Conservation (phyloP, 2,113 vertebrate genomes). For the Macaca fascicularis region T2T-MFA8v1.1 NC_088392.1:76865001-76865500, state of each 20-base stretch:
- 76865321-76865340: neutral
- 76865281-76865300: neutral
- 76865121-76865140: neutral
- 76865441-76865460: neutral
- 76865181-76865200: neutral
- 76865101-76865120: neutral
- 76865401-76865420: neutral
- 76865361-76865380: neutral
- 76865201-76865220: neutral
- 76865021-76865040: neutral
- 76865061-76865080: neutral
- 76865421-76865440: neutral
- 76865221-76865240: neutral
- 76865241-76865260: neutral
- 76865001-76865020: rapidly evolving
- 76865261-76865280: neutral
- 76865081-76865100: neutral
- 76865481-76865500: neutral
- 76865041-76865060: rapidly evolving
- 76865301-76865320: neutral
- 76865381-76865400: neutral
- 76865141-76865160: neutral
- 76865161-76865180: neutral
- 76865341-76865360: neutral
- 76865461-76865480: neutral